Percentiles rank a stretch among this genome's conserved stretches.
phyloP scores from a whole-genome alignment of 2,888 invertebrate genomes.

The Pollenia griseotomentosa region DNA sequence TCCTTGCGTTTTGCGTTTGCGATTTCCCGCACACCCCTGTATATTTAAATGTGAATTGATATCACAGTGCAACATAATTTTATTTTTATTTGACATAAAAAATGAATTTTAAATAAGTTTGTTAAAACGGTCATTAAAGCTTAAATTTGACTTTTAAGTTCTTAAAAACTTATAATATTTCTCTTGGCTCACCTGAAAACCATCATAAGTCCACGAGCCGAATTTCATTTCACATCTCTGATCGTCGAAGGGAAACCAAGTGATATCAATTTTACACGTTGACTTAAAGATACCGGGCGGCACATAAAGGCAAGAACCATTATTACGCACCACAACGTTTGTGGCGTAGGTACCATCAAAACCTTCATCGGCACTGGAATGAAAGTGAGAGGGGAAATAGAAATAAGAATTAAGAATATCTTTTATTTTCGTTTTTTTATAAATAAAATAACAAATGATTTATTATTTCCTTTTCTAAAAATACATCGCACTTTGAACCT shows the following conservation, averaged over 20 bases:
- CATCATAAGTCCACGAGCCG: constrained; percentile 99
- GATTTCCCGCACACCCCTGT: no score
- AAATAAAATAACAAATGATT: background rate
- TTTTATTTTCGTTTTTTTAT: no score
- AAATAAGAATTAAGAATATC: background rate
- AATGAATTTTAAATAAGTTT: background rate
- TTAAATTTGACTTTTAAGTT: background rate
- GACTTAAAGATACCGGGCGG: constrained; percentile 99
- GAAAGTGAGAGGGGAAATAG: constrained; percentile 34
- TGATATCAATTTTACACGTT: constrained; percentile 99
- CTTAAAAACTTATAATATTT: background rate
- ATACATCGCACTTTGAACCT: no score
- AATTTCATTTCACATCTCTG: constrained; percentile 99
- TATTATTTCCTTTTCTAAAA: no score
- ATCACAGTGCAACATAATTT: no score
- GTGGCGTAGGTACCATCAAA: constrained; percentile 99
- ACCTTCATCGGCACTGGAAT: constrained; percentile 97
- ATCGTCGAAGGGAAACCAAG: constrained; percentile 99
- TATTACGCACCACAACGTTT: constrained; percentile 97
- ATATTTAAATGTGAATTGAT: no score
- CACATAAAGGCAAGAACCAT: constrained; percentile 97
- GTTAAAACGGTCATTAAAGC: background rate
- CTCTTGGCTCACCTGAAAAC: constrained; percentile 90
- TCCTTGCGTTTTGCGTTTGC: no score
- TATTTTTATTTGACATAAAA: background rate